phyloP scores from a whole-genome alignment of 2,113 vertebrate genomes.

The Otocyon megalotis region DNA sequence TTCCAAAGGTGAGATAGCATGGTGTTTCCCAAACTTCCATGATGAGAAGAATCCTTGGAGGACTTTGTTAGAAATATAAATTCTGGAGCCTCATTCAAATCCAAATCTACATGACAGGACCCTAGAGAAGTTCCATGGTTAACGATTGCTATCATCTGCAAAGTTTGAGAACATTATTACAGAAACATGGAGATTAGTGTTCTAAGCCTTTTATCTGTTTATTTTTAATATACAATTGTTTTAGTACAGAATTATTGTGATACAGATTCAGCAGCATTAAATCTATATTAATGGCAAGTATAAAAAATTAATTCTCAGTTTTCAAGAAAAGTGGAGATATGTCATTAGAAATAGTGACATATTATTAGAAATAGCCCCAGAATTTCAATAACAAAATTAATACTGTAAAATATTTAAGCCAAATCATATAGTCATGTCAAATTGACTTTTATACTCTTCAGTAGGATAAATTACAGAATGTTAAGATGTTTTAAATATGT shows the following conservation, averaged over 20 bases:
- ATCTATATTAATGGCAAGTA: not conserved
- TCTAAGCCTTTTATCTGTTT: not conserved
- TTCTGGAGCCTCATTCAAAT: not conserved
- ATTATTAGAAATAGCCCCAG: not conserved
- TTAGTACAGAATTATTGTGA: not conserved
- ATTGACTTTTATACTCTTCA: not conserved
- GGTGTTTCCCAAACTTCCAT: not conserved
- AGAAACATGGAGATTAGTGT: not conserved
- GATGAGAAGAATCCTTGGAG: not conserved
- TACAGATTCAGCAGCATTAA: not conserved
- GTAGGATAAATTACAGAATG: not conserved
- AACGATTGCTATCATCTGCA: not conserved
- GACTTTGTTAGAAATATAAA: not conserved
- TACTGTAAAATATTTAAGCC: not conserved
- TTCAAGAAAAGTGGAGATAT: not conserved
- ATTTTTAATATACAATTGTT: not conserved
- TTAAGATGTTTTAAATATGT: slow-evolving; percentile 7
- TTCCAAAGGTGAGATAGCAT: not conserved
- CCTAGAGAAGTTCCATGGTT: not conserved
- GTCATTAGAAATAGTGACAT: not conserved
- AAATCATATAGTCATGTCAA: not conserved
- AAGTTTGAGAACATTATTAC: not conserved
- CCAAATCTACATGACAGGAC: not conserved
- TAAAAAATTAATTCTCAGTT: not conserved
- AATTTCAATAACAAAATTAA: slow-evolving; percentile 31